phyloP scores from a whole-genome alignment of 1,140 invertebrate genomes.

The Oreohelix idahoensis region DNA sequence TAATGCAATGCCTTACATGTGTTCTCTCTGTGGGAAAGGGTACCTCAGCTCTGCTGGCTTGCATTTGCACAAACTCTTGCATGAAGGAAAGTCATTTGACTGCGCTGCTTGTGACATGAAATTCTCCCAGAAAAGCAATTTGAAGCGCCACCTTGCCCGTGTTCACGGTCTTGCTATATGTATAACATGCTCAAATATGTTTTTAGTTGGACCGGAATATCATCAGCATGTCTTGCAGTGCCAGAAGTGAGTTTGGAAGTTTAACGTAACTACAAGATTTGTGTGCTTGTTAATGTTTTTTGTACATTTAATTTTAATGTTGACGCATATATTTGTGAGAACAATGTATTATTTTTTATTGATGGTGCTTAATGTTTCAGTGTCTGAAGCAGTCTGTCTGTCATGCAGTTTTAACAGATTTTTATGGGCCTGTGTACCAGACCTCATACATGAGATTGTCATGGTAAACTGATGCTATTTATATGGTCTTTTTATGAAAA shows the following conservation, averaged over 20 bases:
- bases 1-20: conserved; percentile 6
- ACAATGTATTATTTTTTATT: too few relatives aligned
- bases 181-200: conserved; percentile 7
- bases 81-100: conserved; percentile 17
- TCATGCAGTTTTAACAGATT: too few relatives aligned
- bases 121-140: conserved; percentile 21
- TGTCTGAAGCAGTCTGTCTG: too few relatives aligned
- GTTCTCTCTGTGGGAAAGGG: conserved; percentile 27
- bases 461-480: too few relatives aligned
- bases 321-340: too few relatives aligned
- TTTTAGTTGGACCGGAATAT: background rate
- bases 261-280: too few relatives aligned
- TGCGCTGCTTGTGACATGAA: conserved; percentile 22
- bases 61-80: conserved; percentile 16
- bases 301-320: too few relatives aligned
- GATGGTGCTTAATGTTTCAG: too few relatives aligned
- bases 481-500: too few relatives aligned
- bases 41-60: conserved; percentile 26
- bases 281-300: too few relatives aligned
- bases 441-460: too few relatives aligned
- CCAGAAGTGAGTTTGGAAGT: conserved; percentile 21
- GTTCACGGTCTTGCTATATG: conserved; percentile 1
- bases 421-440: too few relatives aligned
- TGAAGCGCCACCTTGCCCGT: background rate
- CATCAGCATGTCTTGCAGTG: conserved; percentile 17